These are phyloP conservation scores for Epinephelus malabaricus DNA, from an alignment of 2,797 vertebrate species.

Conservation along the genomic window DNA sequence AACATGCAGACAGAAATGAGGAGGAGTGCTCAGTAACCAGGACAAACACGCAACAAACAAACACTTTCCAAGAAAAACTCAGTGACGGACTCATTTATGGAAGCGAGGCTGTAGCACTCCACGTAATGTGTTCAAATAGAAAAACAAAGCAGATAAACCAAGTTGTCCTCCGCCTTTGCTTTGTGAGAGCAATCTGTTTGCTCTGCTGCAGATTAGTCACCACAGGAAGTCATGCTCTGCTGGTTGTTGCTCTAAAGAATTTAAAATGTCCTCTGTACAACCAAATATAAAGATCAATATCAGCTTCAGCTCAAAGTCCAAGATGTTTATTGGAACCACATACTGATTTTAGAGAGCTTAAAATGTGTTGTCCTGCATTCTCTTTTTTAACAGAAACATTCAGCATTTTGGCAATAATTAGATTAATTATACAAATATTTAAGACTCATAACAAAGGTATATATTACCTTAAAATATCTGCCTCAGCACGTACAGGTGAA, in stretches of 20 bases:
- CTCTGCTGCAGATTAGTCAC: constrained; percentile 17
- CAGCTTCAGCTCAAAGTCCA: too few relatives aligned
- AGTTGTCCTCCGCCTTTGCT: background rate
- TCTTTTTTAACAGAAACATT: too few relatives aligned
- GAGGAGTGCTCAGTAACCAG: background rate
- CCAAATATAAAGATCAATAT: background rate
- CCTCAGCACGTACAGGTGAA: too few relatives aligned
- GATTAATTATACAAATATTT: too few relatives aligned
- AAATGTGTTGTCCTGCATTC: too few relatives aligned
- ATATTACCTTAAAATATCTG: too few relatives aligned
- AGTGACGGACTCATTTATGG: background rate
- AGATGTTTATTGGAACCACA: too few relatives aligned
- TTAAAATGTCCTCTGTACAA: background rate
- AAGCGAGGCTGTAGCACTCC: background rate
- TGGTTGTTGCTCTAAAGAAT: too few relatives aligned
- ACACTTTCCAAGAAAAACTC: constrained; percentile 36
- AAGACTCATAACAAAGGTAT: too few relatives aligned
- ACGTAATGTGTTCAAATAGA: background rate
- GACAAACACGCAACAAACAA: constrained; percentile 6
- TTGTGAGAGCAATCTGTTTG: background rate
- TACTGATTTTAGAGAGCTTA: too few relatives aligned
- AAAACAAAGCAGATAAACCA: background rate
- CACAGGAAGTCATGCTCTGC: background rate
- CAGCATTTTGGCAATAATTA: too few relatives aligned
- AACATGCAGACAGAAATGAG: background rate